phyloP scores from a whole-genome alignment of 2,888 invertebrate genomes.

The Lasioglossum morio region DNA sequence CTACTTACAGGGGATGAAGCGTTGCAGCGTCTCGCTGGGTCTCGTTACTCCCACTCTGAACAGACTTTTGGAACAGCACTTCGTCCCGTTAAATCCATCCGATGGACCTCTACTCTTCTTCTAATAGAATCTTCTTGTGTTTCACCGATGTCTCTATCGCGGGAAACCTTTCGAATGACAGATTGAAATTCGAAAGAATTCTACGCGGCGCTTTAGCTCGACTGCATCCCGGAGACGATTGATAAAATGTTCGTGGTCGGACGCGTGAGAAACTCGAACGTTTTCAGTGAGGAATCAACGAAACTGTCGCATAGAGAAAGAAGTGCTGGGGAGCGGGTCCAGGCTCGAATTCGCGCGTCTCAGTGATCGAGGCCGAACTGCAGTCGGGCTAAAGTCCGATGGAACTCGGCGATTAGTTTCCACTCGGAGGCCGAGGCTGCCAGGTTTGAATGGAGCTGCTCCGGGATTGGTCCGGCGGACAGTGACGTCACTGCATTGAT shows the following conservation, averaged over 20 bases:
- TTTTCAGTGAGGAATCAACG: constrained; percentile 39
- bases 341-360: constrained; percentile 73
- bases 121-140: not conserved
- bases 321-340: constrained; percentile 35
- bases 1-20: not conserved
- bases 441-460: constrained; percentile 89
- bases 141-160: not conserved
- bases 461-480: constrained; percentile 86
- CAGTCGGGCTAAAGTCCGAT: constrained; percentile 83
- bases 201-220: not conserved
- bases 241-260: not conserved
- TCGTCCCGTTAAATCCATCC: not conserved
- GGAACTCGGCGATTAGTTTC: constrained; percentile 80
- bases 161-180: not conserved
- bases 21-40: not conserved
- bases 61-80: not conserved
- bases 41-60: not conserved
- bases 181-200: not conserved
- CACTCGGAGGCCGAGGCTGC: constrained; percentile 81
- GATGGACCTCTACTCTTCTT: not conserved
- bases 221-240: not conserved
- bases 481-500: constrained; percentile 92
- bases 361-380: constrained; percentile 84
- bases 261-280: constrained; percentile 4
- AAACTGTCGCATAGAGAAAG: constrained; percentile 3